phyloP scores from a whole-genome alignment of 1,140 invertebrate genomes.

The Copidosoma floridanum region DNA sequence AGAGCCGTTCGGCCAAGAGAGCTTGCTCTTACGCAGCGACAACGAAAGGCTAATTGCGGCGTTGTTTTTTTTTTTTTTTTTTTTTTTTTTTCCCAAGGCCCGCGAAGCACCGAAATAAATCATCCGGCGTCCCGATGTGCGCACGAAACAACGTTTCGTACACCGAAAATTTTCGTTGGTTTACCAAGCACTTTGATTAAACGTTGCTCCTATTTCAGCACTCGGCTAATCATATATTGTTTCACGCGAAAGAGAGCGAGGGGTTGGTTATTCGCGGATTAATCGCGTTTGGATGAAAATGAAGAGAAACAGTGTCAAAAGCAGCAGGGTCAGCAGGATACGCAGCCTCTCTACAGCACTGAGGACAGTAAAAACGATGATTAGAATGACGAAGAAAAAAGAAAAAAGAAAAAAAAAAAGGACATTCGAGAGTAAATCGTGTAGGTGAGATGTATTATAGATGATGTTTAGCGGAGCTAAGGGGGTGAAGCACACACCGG shows the following conservation, averaged over 20 bases:
- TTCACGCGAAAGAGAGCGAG: too few relatives aligned
- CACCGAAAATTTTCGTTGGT: too few relatives aligned
- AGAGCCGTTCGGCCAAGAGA: slow-evolving; percentile 3
- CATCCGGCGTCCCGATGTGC: too few relatives aligned
- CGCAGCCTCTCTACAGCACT: slow-evolving; percentile 23
- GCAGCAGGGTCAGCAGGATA: slow-evolving; percentile 28
- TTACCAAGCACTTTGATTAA: too few relatives aligned
- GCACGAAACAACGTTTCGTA: too few relatives aligned
- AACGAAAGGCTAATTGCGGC: not conserved
- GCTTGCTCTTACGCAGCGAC: not conserved
- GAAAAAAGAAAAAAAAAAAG: not conserved
- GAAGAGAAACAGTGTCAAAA: slow-evolving; percentile 11
- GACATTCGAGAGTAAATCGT: not conserved
- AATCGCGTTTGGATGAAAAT: too few relatives aligned
- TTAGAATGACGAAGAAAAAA: slow-evolving; percentile 1
- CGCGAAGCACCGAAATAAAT: too few relatives aligned
- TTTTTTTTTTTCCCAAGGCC: slow-evolving; percentile 2
- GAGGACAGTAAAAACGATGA: not conserved
- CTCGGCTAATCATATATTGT: too few relatives aligned
- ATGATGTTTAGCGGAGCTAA: slow-evolving; percentile 12
- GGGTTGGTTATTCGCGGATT: too few relatives aligned
- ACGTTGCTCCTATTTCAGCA: too few relatives aligned
- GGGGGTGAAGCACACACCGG: too few relatives aligned
- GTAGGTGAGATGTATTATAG: not conserved
- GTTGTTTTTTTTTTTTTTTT: too few relatives aligned